Evolutionary conservation across 2,888 invertebrate species (phyloP).

Genomic region (Nomada ferruginata): DNA sequence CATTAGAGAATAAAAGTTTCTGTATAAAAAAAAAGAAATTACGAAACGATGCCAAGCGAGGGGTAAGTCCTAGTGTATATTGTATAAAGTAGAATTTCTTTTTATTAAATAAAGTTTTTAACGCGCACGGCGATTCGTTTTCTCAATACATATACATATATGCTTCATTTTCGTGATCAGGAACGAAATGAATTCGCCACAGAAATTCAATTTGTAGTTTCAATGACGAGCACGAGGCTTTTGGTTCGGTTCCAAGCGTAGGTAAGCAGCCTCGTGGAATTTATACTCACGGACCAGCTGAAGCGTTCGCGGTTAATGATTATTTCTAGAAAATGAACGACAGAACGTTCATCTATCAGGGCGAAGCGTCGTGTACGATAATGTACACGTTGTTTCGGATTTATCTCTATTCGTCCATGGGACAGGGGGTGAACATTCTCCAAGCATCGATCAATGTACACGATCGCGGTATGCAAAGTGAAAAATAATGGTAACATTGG

Average conservation of each 20-base stretch:
- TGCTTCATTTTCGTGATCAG: too few relatives aligned
- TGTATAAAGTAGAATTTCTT: too few relatives aligned
- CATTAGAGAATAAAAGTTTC: too few relatives aligned
- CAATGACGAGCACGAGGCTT: constrained; percentile 13
- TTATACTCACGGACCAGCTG: constrained; percentile 20
- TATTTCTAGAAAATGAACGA: constrained; percentile 38
- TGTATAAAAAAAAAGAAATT: too few relatives aligned
- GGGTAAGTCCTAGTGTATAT: too few relatives aligned
- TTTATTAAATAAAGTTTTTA: too few relatives aligned
- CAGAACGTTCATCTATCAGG: constrained; percentile 7
- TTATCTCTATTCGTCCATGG: constrained; percentile 26
- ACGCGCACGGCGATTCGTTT: neutral
- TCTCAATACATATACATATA: too few relatives aligned
- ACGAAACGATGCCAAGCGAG: too few relatives aligned
- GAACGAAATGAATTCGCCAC: too few relatives aligned
- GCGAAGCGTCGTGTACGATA: constrained; percentile 5
- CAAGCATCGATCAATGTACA: constrained; percentile 43
- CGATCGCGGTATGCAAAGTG: constrained; percentile 36
- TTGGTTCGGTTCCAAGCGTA: constrained; percentile 60
- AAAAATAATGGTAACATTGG: constrained; percentile 49
- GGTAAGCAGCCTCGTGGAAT: constrained; percentile 67
- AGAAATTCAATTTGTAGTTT: neutral
- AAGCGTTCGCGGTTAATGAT: constrained; percentile 53
- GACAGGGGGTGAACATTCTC: constrained; percentile 20
- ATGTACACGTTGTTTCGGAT: constrained; percentile 13